phyloP scores from a whole-genome alignment of 1,140 invertebrate species.

The Pachypsylla venusta region DNA sequence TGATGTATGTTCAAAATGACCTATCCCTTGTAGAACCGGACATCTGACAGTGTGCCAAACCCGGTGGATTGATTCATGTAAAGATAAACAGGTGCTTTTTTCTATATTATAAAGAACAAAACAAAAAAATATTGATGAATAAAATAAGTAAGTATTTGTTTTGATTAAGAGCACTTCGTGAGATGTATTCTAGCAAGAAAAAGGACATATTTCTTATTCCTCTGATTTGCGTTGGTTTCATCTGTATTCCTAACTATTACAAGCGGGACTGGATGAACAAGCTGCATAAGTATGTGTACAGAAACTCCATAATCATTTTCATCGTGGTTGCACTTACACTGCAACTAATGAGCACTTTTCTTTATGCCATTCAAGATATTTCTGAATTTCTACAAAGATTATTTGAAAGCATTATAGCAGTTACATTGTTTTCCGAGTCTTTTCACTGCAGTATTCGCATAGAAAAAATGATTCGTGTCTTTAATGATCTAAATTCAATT shows the following conservation, averaged over 20 bases:
- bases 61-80: too few relatives aligned
- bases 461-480: background rate
- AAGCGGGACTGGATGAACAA: background rate
- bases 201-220: too few relatives aligned
- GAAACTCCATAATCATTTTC: background rate
- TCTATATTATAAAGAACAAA: too few relatives aligned
- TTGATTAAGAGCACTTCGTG: too few relatives aligned
- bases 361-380: background rate
- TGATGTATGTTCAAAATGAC: too few relatives aligned
- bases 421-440: background rate
- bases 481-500: background rate
- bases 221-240: background rate
- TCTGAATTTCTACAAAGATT: background rate
- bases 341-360: background rate
- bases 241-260: background rate
- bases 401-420: background rate
- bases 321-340: background rate
- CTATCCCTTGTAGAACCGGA: too few relatives aligned
- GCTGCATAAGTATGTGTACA: background rate
- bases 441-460: background rate
- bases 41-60: too few relatives aligned
- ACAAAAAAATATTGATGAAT: too few relatives aligned
- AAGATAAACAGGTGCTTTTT: too few relatives aligned
- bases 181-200: too few relatives aligned
- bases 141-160: too few relatives aligned